Evolutionary conservation across 2,888 invertebrate species (phyloP).

Genomic region (Elysia crispata): DNA sequence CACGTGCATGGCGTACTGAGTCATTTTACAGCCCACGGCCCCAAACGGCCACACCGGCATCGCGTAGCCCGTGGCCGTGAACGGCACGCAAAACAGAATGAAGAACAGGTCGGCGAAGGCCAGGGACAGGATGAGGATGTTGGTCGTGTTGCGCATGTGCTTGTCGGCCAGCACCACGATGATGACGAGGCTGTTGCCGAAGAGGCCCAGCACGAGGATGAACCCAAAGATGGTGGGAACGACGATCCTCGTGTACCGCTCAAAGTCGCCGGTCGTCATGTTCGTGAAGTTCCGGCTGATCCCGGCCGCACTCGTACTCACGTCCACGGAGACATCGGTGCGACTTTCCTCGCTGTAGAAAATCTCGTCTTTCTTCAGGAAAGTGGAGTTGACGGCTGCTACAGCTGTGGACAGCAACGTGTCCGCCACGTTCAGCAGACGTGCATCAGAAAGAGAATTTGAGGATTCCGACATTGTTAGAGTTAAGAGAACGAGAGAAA

Average conservation of each 20-base stretch:
- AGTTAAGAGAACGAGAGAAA: not conserved
- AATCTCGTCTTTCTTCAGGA: not conserved
- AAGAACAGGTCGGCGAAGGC: constrained; percentile 94
- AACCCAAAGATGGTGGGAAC: constrained; percentile 86
- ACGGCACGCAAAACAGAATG: constrained; percentile 95
- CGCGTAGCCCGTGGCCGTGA: constrained; percentile 93
- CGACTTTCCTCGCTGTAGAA: not conserved
- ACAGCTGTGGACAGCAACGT: not conserved
- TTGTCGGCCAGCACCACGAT: constrained; percentile 92
- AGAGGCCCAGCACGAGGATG: constrained; percentile 90
- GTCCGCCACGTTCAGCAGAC: not conserved
- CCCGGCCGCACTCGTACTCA: not conserved
- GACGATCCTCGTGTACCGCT: constrained; percentile 65
- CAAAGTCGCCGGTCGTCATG: constrained; percentile 38
- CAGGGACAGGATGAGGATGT: constrained; percentile 92
- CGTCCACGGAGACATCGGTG: not conserved
- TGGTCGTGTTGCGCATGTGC: constrained; percentile 95
- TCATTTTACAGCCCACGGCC: constrained; percentile 91
- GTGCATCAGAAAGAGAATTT: constrained; percentile 30
- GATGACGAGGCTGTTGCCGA: constrained; percentile 93
- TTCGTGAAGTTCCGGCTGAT: not conserved
- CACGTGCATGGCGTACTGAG: constrained; percentile 93
- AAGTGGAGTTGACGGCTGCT: not conserved
- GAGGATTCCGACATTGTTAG: not conserved
- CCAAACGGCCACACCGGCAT: constrained; percentile 94